Base-by-base conservation (phyloP, 2,797 vertebrate genomes). In the Typhlichthys eigenmanni region DNA sequence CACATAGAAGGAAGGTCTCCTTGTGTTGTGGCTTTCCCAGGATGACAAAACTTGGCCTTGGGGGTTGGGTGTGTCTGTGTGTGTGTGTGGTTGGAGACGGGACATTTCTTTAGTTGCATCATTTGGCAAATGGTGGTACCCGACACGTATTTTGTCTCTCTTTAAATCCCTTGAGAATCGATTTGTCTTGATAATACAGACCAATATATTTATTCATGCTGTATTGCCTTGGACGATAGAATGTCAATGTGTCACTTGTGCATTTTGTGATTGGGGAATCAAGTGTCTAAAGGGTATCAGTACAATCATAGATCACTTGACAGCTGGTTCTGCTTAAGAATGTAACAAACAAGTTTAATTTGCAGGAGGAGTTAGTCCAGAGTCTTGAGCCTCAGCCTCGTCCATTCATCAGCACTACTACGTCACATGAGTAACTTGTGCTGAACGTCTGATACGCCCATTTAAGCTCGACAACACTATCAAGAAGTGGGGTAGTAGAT, bases 1-100 rank as follows among this genome's bases (percentile, higher is more conserved):
- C 83, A 86, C 80, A 86, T 86, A 78, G 87, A 88, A 88, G 82
- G 78, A 73, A 79, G 83, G 80, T 79, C 76, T 87, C 68, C 66
- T 82, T 78, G 29, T 75, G 75, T 82, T 78, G 29, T 75, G 75
- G 78, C 79, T 86, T 76, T 79, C 75, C 71, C 82, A 84, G 83
- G 82, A 90, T 85, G 88, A 88, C 87, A 70, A 68, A 69, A 74
- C 63, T 77, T 85, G 70, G 82, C 84, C 84, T 80, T 85, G 70
- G 87, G 81, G 77, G 13, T 48, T 60, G 52, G 60, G 10, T 49
- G 63, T 47, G 57, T 59, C 19, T 53, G 51, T 53, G 50, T 52
- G 50, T 17, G 50, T 11, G 50, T 52, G 17, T 19, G 50, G 16
- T 9, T 52, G 50, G 8, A 19, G 8, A 19, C 14, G 13, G 7